Percentiles rank a stretch among this genome's conserved stretches.
phyloP scores from a whole-genome alignment of 2,888 invertebrate genomes.

The Dryococelus australis region DNA sequence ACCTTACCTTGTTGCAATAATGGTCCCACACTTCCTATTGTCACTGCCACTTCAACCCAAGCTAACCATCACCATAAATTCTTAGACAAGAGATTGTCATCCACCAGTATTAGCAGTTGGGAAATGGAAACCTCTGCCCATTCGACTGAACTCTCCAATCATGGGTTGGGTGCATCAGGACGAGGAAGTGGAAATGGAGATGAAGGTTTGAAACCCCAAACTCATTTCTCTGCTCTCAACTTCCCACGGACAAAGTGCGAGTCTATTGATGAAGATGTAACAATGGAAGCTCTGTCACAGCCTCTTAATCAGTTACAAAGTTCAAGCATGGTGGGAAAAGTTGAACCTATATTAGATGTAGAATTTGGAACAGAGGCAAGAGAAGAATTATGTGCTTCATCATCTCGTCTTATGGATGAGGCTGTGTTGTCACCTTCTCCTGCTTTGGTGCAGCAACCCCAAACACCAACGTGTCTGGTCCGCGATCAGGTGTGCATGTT shows the following conservation, averaged over 20 bases:
- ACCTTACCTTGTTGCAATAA: not conserved
- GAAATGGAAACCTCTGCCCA: slow-evolving; percentile 35
- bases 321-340: not conserved
- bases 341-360: not conserved
- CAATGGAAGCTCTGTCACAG: not conserved
- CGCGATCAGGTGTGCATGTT: slow-evolving; percentile 1
- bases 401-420: not conserved
- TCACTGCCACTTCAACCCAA: not conserved
- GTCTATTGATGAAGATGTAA: slow-evolving; percentile 39
- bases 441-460: not conserved
- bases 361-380: slow-evolving; percentile 9
- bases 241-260: slow-evolving; percentile 35
- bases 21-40: not conserved
- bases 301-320: not conserved
- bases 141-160: not conserved
- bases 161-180: not conserved
- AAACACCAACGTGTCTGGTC: slow-evolving; percentile 3
- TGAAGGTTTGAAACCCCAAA: not conserved
- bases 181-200: not conserved
- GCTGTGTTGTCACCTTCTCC: not conserved
- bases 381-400: not conserved
- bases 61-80: not conserved
- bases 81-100: slow-evolving; percentile 36
- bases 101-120: slow-evolving; percentile 43
- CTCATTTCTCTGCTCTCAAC: not conserved